Evolutionary conservation across 2,888 invertebrate species (phyloP).

Genomic region (Bursaphelenchus okinawaensis): DNA sequence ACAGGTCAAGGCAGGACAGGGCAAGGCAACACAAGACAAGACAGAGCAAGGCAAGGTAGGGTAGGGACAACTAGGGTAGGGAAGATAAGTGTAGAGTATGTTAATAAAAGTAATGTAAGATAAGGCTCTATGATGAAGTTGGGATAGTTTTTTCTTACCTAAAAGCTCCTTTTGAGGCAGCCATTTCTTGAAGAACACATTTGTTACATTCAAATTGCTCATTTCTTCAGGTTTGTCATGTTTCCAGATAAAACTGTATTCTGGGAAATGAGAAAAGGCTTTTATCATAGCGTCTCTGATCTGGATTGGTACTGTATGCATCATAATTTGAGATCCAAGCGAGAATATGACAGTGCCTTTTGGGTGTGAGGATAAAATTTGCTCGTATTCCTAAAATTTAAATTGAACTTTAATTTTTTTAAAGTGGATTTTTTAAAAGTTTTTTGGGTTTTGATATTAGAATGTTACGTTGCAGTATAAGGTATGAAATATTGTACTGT

Average conservation of each 20-base stretch:
- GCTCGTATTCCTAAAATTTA: conserved; percentile 20
- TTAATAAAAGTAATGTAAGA: too few relatives aligned
- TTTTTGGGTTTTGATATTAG: too few relatives aligned
- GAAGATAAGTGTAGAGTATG: too few relatives aligned
- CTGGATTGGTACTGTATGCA: conserved; percentile 20
- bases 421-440: too few relatives aligned
- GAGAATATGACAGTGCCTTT: conserved; percentile 38
- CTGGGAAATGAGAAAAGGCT: conserved; percentile 34
- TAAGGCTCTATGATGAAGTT: too few relatives aligned
- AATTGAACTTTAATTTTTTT: too few relatives aligned
- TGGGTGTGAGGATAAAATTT: conserved; percentile 10
- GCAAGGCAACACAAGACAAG: too few relatives aligned
- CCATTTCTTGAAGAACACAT: conserved; percentile 37
- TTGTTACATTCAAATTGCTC: conserved; percentile 23
- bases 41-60: too few relatives aligned
- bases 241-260: conserved; percentile 42
- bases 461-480: too few relatives aligned
- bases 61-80: too few relatives aligned
- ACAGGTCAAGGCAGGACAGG: too few relatives aligned
- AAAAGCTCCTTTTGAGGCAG: conserved; percentile 44
- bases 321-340: conserved; percentile 36
- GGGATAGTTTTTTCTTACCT: conserved; percentile 31
- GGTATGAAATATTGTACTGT: too few relatives aligned
- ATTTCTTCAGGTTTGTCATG: conserved; percentile 26
- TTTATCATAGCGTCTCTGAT: conserved; percentile 24